phyloP scores from a whole-genome alignment of 2,888 invertebrate species.

The Neria commutata region DNA sequence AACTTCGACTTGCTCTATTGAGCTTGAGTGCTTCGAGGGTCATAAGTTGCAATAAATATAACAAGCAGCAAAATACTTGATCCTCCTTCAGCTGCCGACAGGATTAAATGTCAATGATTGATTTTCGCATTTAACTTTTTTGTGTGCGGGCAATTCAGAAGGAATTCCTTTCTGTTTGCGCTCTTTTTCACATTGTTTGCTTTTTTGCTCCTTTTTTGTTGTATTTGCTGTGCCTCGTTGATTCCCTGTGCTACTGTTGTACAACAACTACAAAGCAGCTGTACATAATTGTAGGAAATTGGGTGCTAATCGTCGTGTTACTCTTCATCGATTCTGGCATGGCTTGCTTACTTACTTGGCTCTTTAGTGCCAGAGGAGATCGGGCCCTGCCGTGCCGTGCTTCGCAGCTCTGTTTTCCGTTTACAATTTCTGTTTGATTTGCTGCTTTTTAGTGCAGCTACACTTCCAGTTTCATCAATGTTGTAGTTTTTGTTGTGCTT shows the following conservation, averaged over 20 bases:
- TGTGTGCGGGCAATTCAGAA: too few relatives aligned
- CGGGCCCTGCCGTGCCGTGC: too few relatives aligned
- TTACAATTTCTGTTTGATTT: not conserved
- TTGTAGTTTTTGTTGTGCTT: not conserved
- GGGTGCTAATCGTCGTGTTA: slow-evolving; percentile 22
- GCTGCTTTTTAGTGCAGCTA: not conserved
- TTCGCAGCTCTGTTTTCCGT: too few relatives aligned
- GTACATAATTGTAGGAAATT: slow-evolving; percentile 18
- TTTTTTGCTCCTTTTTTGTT: not conserved
- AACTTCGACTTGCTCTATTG: too few relatives aligned
- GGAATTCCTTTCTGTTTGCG: not conserved
- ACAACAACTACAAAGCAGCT: not conserved
- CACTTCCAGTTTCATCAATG: not conserved
- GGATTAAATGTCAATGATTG: too few relatives aligned
- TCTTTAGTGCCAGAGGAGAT: too few relatives aligned
- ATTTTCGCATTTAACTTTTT: too few relatives aligned
- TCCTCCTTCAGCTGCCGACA: too few relatives aligned
- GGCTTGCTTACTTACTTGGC: not conserved
- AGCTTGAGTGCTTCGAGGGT: too few relatives aligned
- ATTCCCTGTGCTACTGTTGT: not conserved
- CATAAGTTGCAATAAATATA: too few relatives aligned
- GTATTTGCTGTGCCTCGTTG: not conserved
- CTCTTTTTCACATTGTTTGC: not conserved
- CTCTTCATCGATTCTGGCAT: slow-evolving; percentile 16
- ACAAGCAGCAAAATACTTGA: too few relatives aligned